phyloP scores from a whole-genome alignment of 2,888 invertebrate genomes.

The Macrosiphum euphorbiae region DNA sequence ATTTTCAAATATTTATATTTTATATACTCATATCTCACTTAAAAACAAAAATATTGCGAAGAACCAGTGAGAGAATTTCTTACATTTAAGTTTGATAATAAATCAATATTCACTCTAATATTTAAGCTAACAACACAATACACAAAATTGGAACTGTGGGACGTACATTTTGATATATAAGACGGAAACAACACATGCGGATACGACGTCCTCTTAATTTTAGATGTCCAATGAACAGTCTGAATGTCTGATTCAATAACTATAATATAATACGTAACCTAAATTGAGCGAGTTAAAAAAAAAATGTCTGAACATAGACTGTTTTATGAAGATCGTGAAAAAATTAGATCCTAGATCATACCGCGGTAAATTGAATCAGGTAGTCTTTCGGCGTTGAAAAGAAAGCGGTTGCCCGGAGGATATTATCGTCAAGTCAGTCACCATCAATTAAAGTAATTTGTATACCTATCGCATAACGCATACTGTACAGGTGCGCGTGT shows the following conservation, averaged over 20 bases:
- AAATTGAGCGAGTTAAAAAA: background rate
- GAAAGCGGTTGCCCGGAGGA: constrained; percentile 59
- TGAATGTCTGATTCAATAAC: background rate
- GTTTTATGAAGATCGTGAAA: background rate
- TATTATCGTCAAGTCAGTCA: background rate
- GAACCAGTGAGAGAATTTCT: no score
- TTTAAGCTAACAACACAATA: no score
- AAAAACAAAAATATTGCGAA: no score
- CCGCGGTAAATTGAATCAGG: background rate
- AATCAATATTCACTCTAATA: no score
- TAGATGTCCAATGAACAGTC: background rate
- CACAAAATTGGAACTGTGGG: no score
- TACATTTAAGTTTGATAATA: no score
- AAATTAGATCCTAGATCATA: background rate
- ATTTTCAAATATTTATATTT: no score
- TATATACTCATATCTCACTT: no score
- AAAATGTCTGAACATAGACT: background rate
- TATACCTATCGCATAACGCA: constrained; percentile 12
- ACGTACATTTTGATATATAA: no score
- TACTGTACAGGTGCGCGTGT: background rate
- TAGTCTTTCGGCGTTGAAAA: constrained; percentile 28
- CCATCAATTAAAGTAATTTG: constrained; percentile 50
- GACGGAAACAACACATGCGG: no score
- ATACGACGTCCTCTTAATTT: background rate
- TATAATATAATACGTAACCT: background rate